Percentiles rank a stretch among this genome's conserved stretches.
phyloP scores from a whole-genome alignment of 1,140 invertebrate species.

The Leptinotarsa texana region DNA sequence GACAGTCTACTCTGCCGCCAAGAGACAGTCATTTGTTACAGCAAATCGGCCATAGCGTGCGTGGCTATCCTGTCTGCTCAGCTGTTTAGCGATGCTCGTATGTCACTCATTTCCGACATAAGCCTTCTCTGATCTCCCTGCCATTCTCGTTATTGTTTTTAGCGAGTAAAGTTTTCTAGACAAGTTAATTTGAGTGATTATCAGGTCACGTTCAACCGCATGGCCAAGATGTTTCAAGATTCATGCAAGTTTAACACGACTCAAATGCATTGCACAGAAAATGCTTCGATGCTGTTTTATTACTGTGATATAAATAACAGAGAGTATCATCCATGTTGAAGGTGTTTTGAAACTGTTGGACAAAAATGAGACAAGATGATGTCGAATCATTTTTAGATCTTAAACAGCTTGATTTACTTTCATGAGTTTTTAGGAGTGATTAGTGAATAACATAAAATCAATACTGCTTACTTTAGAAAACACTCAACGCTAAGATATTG shows the following conservation, averaged over 20 bases:
- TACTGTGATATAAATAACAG: too few relatives aligned
- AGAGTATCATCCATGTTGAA: too few relatives aligned
- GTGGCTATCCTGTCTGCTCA: conserved; percentile 54
- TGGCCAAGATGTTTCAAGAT: not conserved
- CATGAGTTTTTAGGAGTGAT: too few relatives aligned
- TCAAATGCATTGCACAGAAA: not conserved
- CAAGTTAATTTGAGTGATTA: conserved; percentile 10
- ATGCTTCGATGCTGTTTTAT: not conserved
- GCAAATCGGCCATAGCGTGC: conserved; percentile 55
- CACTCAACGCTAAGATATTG: too few relatives aligned
- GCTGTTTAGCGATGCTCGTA: conserved; percentile 57
- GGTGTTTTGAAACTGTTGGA: too few relatives aligned
- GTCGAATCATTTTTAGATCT: too few relatives aligned
- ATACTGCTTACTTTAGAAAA: too few relatives aligned
- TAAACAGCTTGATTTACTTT: too few relatives aligned
- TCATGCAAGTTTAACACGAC: not conserved
- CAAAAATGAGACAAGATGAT: too few relatives aligned
- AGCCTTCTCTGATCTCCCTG: conserved; percentile 41
- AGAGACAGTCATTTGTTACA: conserved; percentile 55
- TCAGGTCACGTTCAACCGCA: not conserved
- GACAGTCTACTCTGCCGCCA: conserved; percentile 48
- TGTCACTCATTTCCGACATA: conserved; percentile 56
- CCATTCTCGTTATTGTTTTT: conserved; percentile 30
- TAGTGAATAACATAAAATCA: too few relatives aligned
- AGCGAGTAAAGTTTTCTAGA: not conserved